A percentile compares a stretch with the other conserved stretches of the same genome.
These are phyloP conservation scores for Eupithecia vulgata DNA, from an alignment of 2,888 invertebrate genomes.

Conservation along the genomic window DNA sequence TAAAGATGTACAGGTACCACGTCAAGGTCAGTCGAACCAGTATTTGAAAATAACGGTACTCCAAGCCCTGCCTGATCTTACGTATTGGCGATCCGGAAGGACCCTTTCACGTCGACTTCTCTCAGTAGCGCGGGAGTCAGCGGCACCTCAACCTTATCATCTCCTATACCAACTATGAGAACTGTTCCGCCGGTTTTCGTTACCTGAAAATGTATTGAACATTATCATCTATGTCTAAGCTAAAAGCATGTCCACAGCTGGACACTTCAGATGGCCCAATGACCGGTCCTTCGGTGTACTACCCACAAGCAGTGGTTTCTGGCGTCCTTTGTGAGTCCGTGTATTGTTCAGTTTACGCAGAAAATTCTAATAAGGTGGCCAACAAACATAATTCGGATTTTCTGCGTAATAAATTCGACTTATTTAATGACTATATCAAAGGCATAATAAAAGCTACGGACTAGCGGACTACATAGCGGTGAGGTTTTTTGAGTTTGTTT, in stretches of 20 bases:
- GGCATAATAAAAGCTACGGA: no score
- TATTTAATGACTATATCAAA: no score
- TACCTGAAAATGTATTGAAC: constrained; percentile 79
- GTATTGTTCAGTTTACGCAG: background rate
- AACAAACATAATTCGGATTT: no score
- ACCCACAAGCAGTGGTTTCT: background rate
- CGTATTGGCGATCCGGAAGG: constrained; percentile 95
- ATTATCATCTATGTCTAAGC: background rate
- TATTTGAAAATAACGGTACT: no score
- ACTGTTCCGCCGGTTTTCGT: constrained; percentile 93
- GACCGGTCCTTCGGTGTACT: background rate
- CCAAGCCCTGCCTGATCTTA: constrained; percentile 58
- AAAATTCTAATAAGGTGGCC: no score
- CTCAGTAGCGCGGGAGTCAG: constrained; percentile 90
- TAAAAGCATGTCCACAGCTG: no score
- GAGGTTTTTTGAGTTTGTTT: background rate
- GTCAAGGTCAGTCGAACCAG: no score
- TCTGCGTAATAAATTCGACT: no score
- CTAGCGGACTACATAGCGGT: background rate
- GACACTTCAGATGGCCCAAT: no score
- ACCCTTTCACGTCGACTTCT: constrained; percentile 95
- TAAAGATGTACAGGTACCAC: no score
- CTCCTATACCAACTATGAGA: constrained; percentile 94
- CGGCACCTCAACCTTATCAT: constrained; percentile 89
- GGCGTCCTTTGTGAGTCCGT: background rate